Base-by-base conservation (phyloP, 1,140 invertebrate species). In the Tribolium madens region DNA sequence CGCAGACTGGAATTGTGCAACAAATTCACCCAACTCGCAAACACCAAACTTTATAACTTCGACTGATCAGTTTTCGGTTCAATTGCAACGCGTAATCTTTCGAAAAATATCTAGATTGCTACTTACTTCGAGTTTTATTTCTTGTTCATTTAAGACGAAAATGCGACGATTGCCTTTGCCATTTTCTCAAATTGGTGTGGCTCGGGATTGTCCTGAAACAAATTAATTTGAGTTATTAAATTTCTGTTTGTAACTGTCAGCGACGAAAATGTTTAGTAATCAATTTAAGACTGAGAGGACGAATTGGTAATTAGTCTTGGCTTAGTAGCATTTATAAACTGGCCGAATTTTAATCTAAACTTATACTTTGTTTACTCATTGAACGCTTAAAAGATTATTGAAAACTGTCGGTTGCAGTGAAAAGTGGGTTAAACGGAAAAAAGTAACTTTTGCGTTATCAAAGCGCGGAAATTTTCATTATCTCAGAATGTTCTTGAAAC, bases 361-460 rank as follows among this genome's bases (percentile, higher is more conserved):
- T 33, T 64, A 18, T 33, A 18, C 21, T 14, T 33, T 33, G 17
- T 64, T 64, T 64, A 18, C 17, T n/a, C 3, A 17, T 3, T 64
- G n/a, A 36, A 14, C 26, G 57, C n/a, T 33, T n/a, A 33, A 64
- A 42, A 42, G 36, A 42, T 42, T 33, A 64, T 33, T 64, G 57
- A 64, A 64, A 64, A 36, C 57, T 64, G 57, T 64, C 57, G 26
- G 36, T 64, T 64, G 14, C 57, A 64, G 21, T 64, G 26, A 31
- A 64, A 64, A 64, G 53, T 64, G 57, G 26, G 26, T 18, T 31
- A 33, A 33, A 64, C 36, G 57, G 57, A 33, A 64, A 64, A 64
- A 64, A 64, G 57, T 64, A 36, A 64, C 57, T 64, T 14, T 12
- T 33, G 13, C 4, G 14, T 57, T 33, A 64, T 64, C 5, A 64